Base-by-base conservation (phyloP, 2,113 vertebrate species). In the Gavia stellata region DNA sequence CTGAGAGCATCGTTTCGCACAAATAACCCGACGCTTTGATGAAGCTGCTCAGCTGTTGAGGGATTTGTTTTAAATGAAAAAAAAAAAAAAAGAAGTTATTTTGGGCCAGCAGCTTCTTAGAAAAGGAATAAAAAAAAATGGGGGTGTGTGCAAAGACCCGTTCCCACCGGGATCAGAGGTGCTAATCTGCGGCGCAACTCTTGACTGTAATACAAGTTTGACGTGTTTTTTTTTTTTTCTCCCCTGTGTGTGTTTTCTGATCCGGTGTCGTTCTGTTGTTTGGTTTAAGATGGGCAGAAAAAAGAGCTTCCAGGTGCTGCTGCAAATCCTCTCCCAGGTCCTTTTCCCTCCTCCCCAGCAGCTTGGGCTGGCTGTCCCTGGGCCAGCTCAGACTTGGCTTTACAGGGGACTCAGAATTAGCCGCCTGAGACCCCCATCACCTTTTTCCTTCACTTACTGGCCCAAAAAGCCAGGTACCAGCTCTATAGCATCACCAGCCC, bases 261-360 rank as follows among this genome's bases (percentile, higher is more conserved):
- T 17, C 62, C 0, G 0, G 3, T 6, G 71, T 66, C 2, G 0
- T 31, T 63, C 33, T 29, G 4, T 20, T 74, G 34, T 77, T 56
- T 31, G 52, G 12, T 52, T 62, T 38, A 10, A 52, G 75, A 68
- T 82, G 33, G 70, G 49, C 28, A 49, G 67, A 3, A 38, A 42
- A 25, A 14, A 67, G 4, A 81, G 49, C 55, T 58, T 55, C 55
- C 71, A 68, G 63, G 65, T 59, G 59, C 53, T 68, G 59, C 85
- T 42, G 75, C 55, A 78, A 45, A 63, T 52, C 59, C 72, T 49
- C 42, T 47, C 34, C 19, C 17, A 6, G 52, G 2, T 26, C 31
- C 14, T 87, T 87, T 59, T 17, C 4, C 4, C 16, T 17, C 10
- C 71, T 49, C 16, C 33, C 59, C 33, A 5, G 47, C 23, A 34